Conservation (phyloP, 2,888 invertebrate genomes). For the Rhaphigaster nebulosa region DNA sequence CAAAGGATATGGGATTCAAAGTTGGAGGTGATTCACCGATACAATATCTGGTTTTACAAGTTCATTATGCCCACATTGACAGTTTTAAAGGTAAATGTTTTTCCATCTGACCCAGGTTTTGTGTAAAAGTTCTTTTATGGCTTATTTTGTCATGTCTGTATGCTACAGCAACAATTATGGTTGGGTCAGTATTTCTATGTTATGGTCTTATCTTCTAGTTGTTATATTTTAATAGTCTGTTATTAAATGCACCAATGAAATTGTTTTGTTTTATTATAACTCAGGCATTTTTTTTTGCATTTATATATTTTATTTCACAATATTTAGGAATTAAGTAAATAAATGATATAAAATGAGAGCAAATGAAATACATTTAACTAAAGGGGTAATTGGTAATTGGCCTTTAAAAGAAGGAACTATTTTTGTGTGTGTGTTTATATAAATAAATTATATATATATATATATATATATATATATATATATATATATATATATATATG, state of each 20-base stretch:
- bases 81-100: constrained; percentile 73
- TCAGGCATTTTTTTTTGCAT: not conserved
- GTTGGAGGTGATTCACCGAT: constrained; percentile 87
- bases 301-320: not conserved
- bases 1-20: constrained; percentile 91
- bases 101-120: not conserved
- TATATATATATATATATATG: too few species aligned
- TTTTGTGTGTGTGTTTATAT: too few species aligned
- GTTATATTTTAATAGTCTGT: not conserved
- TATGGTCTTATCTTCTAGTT: not conserved
- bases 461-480: too few species aligned
- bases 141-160: not conserved
- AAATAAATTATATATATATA: too few species aligned
- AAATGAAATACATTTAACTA: too few species aligned
- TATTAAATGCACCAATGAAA: not conserved
- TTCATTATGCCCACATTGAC: constrained; percentile 83
- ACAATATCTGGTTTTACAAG: constrained; percentile 92
- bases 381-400: too few species aligned
- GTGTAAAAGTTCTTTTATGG: not conserved
- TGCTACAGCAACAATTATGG: not conserved
- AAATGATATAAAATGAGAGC: too few species aligned
- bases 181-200: not conserved
- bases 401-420: too few species aligned
- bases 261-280: not conserved
- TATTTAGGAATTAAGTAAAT: not conserved